These are phyloP conservation scores for Scolopax mira DNA, from an alignment of 2,113 vertebrate species.

Conservation along the genomic window DNA sequence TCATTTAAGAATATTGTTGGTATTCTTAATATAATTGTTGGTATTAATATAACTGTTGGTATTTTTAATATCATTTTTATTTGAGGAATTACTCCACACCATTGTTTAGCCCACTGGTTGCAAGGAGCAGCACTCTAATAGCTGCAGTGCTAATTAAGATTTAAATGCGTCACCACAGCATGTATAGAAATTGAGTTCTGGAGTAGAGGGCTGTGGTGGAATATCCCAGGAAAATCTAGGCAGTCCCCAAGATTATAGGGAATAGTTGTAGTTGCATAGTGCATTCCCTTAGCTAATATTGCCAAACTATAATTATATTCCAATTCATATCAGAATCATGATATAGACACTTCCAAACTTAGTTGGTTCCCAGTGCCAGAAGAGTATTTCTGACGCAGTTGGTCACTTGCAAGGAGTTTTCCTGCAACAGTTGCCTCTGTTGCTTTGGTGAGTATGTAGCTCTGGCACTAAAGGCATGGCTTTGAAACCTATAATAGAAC, in stretches of 20 bases:
- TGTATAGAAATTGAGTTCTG: background rate
- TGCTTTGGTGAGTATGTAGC: background rate
- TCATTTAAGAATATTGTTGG: background rate
- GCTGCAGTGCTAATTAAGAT: background rate
- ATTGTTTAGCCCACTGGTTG: background rate
- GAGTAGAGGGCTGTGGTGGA: background rate
- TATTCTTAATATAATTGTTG: background rate
- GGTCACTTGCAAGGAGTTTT: background rate
- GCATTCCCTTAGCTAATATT: background rate
- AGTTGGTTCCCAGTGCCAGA: background rate
- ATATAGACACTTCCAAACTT: background rate
- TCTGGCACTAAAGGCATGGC: background rate
- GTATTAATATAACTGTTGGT: background rate
- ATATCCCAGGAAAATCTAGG: background rate
- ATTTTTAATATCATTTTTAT: background rate
- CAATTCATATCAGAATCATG: rapidly evolving
- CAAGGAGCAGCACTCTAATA: background rate
- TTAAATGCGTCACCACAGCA: background rate
- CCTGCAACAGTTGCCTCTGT: background rate
- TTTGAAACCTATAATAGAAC: background rate
- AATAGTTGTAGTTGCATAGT: background rate
- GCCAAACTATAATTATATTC: background rate
- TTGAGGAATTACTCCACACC: too few species aligned
- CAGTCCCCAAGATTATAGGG: background rate
- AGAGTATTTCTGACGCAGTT: background rate